These are phyloP conservation scores for Chloroclystis v-ata DNA, from an alignment of 2,888 invertebrate species.

Conservation along the genomic window DNA sequence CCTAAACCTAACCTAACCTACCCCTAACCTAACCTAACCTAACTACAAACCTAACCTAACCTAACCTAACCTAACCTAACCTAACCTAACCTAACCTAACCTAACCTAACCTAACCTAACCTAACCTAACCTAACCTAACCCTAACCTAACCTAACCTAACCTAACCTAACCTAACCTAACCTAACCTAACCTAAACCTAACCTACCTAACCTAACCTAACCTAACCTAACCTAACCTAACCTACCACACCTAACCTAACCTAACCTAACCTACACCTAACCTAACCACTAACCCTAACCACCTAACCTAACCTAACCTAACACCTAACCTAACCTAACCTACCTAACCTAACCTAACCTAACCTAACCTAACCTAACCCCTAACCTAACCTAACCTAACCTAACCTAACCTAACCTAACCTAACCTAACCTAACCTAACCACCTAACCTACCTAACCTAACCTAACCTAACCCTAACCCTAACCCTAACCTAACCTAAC, in stretches of 20 bases:
- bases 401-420: conserved; percentile 31
- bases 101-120: conserved; percentile 33
- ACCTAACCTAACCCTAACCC: conserved; percentile 30
- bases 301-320: conserved; percentile 27
- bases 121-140: conserved; percentile 32
- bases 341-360: conserved; percentile 28
- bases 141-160: conserved; percentile 29
- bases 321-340: conserved; percentile 28
- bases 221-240: conserved; percentile 29
- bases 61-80: conserved; percentile 32
- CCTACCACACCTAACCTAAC: conserved; percentile 28
- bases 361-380: conserved; percentile 29
- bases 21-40: conserved; percentile 29
- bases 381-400: conserved; percentile 32
- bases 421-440: conserved; percentile 30
- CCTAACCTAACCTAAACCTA: conserved; percentile 28
- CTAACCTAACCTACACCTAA: conserved; percentile 23
- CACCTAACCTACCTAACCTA: conserved; percentile 32
- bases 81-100: conserved; percentile 32
- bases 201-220: conserved; percentile 29
- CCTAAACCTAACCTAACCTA: not conserved
- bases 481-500: conserved; percentile 29
- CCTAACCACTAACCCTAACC: conserved; percentile 16
- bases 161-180: conserved; percentile 28
- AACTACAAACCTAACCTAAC: conserved; percentile 31